Evolutionary conservation across 2,113 vertebrate species (phyloP), one percentile per base, ranked within the genome.

Genomic region (Pteropus alecto): DNA sequence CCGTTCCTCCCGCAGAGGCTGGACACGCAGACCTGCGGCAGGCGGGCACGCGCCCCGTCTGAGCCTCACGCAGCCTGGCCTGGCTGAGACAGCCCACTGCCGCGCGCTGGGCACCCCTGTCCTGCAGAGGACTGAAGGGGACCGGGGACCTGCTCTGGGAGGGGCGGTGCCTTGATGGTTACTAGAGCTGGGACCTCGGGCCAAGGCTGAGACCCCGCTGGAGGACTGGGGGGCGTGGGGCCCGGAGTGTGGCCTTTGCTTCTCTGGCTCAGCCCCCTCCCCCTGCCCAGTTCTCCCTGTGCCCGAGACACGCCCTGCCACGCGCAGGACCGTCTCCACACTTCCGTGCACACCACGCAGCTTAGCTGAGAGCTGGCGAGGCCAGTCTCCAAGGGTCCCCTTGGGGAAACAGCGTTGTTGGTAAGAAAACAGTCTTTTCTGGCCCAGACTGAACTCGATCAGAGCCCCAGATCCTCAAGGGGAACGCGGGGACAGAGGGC

Each of bases 1-100:
- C 99, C 99, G 3, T 35, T 98, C 90, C 97, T 98, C 67, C 99
- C 98, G 93, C 97, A 99, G 54, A 99, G 76, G 86, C 98, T 99
- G 35, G 99, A 99, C 97, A 99, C 98, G 35, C 35, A 94, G 89
- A 99, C 99, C 99, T 99, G 96, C 1, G 95, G 15, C 15, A 16
- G 51, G 51, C 51, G 15, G 48, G 15, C 51, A 16, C 51, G 15
- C 15, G 15, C 5, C 48, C 51, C 15, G 15, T 15, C 51, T 11
- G 26, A 63, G 13, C 28, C 58, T 22, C 58, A 10, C 9, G 22
- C 8, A 4, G 58, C 58, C 60, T 16, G 51, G 51, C 51, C 51
- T 4, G 51, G 51, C 51, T 14, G 14, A 51, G 48, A 51, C 48
- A 4, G 48, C 48, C 48, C 48, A 51, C 48, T 15, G 48, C 48